phyloP scores from a whole-genome alignment of 2,888 invertebrate genomes.

The Melinopterus prodromus region DNA sequence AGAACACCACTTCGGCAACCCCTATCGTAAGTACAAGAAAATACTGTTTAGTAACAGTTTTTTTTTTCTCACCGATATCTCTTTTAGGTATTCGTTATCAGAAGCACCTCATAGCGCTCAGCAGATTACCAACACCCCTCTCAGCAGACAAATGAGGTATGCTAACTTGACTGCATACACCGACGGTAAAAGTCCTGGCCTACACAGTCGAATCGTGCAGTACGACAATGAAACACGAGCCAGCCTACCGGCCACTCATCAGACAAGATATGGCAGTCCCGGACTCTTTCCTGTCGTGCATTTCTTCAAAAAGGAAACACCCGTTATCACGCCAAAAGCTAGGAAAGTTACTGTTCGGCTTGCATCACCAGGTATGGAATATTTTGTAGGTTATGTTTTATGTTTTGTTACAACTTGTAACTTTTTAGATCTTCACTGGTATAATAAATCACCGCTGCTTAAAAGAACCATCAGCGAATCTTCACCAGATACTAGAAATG shows the following conservation, averaged over 20 bases:
- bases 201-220: slow-evolving; percentile 62
- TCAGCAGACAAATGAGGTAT: not conserved
- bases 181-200: slow-evolving; percentile 64
- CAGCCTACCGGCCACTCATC: slow-evolving; percentile 51
- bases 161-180: slow-evolving; percentile 56
- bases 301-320: slow-evolving; percentile 60
- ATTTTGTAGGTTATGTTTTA: slow-evolving; percentile 7
- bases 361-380: slow-evolving; percentile 47
- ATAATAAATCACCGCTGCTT: slow-evolving; percentile 30
- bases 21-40: slow-evolving; percentile 30
- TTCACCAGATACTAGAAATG: slow-evolving; percentile 25
- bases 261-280: slow-evolving; percentile 59
- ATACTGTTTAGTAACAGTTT: not conserved
- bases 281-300: slow-evolving; percentile 63
- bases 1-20: slow-evolving; percentile 31
- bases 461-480: slow-evolving; percentile 26
- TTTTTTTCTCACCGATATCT: no score
- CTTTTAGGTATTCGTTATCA: slow-evolving; percentile 36
- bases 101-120: slow-evolving; percentile 26
- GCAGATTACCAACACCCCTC: slow-evolving; percentile 4
- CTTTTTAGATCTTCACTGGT: slow-evolving; percentile 32
- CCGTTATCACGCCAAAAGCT: slow-evolving; percentile 52
- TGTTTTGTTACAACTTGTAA: not conserved
- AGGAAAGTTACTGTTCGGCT: slow-evolving; percentile 54
- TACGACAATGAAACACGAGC: slow-evolving; percentile 59